Evolutionary conservation across 2,888 invertebrate genomes (phyloP), one percentile per base, ranked within the genome.

Genomic region (Tethea ocularis): DNA sequence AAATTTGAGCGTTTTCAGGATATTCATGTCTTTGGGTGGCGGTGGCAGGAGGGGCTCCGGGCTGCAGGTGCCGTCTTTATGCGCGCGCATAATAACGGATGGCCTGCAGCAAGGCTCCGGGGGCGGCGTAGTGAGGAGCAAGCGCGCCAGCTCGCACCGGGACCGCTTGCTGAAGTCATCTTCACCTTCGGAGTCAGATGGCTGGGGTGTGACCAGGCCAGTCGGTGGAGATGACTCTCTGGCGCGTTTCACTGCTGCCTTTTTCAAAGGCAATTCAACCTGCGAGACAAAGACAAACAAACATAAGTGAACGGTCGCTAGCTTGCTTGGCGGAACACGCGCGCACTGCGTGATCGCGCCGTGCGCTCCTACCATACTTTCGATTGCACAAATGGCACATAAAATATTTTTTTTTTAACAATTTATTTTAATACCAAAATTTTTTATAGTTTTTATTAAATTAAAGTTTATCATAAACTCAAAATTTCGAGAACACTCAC

Each of bases 41-140:
- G 87, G 83, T 52, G 86, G 87, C 24, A 83, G 86, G 10, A 46
- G 46, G 8, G 46, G 89, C 64, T 89, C 89, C 41, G 91, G 91
- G 71, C 93, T 93, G 89, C 95, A 96, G 38, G 96, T 96, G 52
- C 97, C 97, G 79, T 97, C 96, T 65, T 96, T 96, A 83, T 96
- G 96, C 8, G 96, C 97, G 70, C 95, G 95, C 97, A 97, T 97
- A 71, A 98, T 98, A 68, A 98, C 98, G 13, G 97, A 97, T 33
- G 95, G 84, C 75, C 94, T 64, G 86, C 88, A 60, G 88, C 93
- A 77, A 61, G 87, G 86, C 81, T 91, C 94, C 8, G 94, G 94
- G 22, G 95, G 95, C 52, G 95, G 95, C 63, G 94, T 94, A 68
- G 93, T 89, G 64, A 94, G 85, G 60, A 94, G 86, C 67, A 93